phyloP scores from a whole-genome alignment of 2,113 vertebrate genomes.

The Epinephelus cyanopodus region DNA sequence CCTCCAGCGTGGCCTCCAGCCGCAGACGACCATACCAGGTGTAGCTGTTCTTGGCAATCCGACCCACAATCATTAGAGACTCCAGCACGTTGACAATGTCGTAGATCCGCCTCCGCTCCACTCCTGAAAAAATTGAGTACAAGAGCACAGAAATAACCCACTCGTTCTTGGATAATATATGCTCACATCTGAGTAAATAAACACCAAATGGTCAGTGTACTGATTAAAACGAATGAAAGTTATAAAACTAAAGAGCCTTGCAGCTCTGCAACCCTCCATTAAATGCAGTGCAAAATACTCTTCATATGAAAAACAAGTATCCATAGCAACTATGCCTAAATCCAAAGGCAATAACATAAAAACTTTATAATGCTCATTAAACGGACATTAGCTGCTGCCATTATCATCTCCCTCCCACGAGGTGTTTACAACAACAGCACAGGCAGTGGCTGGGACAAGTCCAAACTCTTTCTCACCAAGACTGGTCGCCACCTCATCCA shows the following conservation, averaged over 20 bases:
- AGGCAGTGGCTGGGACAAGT: background rate
- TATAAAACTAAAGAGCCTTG: background rate
- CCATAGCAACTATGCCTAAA: slow-evolving; percentile 46
- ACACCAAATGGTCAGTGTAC: background rate
- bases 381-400: background rate
- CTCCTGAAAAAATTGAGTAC: slow-evolving; percentile 80
- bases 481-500: slow-evolving; percentile 93
- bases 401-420: background rate
- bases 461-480: slow-evolving; percentile 81
- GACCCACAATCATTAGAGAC: slow-evolving; percentile 91
- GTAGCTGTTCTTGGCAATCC: slow-evolving; percentile 96
- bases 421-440: slow-evolving; percentile 1
- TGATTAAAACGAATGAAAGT: background rate
- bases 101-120: slow-evolving; percentile 94
- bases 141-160: rapidly evolving
- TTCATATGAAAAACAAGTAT: background rate
- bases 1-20: slow-evolving; percentile 88
- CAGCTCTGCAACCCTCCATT: background rate
- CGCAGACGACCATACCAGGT: slow-evolving; percentile 91
- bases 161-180: background rate
- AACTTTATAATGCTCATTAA: slow-evolving; percentile 20
- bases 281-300: background rate
- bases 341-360: background rate
- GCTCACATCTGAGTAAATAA: background rate
- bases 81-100: slow-evolving; percentile 96